Conservation (phyloP, 2,113 vertebrate genomes). For the Ursus arctos region DNA sequence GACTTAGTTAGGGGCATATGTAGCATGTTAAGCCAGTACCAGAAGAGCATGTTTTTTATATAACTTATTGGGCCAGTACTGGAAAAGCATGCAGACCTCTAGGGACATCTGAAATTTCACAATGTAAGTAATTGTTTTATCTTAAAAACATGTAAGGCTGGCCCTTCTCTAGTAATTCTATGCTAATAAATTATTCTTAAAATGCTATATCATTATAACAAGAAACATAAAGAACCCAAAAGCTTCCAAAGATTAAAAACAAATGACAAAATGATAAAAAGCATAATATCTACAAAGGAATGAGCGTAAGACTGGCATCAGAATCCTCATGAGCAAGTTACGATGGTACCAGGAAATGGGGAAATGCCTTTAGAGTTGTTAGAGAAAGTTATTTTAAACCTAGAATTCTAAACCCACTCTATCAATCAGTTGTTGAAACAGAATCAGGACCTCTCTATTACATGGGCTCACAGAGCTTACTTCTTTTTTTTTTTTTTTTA, state of each 20-base stretch:
- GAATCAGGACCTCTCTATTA: neutral
- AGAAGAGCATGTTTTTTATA: neutral
- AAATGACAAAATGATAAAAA: neutral
- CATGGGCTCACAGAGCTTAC: neutral
- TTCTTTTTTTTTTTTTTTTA: neutral
- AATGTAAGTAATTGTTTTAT: neutral
- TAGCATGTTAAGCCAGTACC: neutral
- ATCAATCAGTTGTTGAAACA: neutral
- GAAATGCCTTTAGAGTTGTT: neutral
- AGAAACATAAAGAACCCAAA: neutral
- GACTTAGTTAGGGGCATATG: neutral
- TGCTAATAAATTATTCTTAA: neutral
- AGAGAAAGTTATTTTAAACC: neutral
- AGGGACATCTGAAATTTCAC: neutral
- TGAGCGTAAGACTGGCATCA: neutral
- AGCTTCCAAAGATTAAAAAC: neutral
- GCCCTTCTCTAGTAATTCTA: neutral
- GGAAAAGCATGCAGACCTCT: neutral
- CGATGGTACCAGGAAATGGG: neutral
- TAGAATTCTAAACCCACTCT: neutral
- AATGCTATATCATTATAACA: neutral
- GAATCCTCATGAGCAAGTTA: neutral
- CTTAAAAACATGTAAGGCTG: neutral
- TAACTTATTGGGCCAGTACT: neutral
- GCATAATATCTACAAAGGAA: neutral